phyloP scores from a whole-genome alignment of 2,797 vertebrate genomes.

The Lophius americanus region DNA sequence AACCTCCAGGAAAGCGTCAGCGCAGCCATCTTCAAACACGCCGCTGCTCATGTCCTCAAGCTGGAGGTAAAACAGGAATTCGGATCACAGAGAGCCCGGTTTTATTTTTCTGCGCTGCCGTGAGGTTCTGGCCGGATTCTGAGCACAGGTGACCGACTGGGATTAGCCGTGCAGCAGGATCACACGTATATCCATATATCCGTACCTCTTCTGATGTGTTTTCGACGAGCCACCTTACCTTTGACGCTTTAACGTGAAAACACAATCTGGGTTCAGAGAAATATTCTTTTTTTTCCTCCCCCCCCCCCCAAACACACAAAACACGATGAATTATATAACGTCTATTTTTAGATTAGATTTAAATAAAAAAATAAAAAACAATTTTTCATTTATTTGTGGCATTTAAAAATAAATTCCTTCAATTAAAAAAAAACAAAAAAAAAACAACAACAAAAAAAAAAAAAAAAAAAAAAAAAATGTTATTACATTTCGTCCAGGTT shows the following conservation, averaged over 20 bases:
- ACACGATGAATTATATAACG: slow-evolving; percentile 17
- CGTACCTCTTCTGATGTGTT: slow-evolving; percentile 58
- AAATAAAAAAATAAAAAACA: background rate
- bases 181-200: slow-evolving; percentile 28
- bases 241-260: slow-evolving; percentile 69
- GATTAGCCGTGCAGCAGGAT: slow-evolving; percentile 44
- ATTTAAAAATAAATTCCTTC: too few species aligned
- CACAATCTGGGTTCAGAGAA: slow-evolving; percentile 29
- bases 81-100: background rate
- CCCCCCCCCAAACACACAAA: too few species aligned
- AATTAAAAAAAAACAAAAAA: too few species aligned
- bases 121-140: slow-evolving; percentile 39
- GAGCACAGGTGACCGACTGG: slow-evolving; percentile 37
- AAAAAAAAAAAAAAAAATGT: background rate
- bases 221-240: slow-evolving; percentile 61
- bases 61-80: slow-evolving; percentile 34
- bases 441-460: too few species aligned
- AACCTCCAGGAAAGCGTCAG: slow-evolving; percentile 62
- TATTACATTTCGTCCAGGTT: slow-evolving; percentile 20
- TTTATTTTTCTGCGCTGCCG: too few species aligned
- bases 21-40: slow-evolving; percentile 32
- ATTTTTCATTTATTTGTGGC: background rate
- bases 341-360: background rate
- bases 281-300: slow-evolving; percentile 35
- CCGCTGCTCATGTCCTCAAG: slow-evolving; percentile 34